These are phyloP conservation scores for Fundulus diaphanus DNA, from an alignment of 2,797 vertebrate species.

Conservation along the genomic window DNA sequence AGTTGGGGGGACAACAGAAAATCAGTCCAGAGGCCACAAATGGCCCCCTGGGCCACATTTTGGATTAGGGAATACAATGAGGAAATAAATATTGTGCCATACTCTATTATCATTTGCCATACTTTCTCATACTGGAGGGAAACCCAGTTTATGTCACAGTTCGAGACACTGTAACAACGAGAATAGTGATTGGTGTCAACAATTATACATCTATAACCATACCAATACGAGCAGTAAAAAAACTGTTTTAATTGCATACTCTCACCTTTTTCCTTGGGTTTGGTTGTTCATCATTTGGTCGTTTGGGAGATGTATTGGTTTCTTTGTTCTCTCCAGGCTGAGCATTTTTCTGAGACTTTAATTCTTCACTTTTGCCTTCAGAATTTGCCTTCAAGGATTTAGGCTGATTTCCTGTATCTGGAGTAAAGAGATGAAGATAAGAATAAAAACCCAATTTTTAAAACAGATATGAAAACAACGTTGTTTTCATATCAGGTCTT, in stretches of 20 bases:
- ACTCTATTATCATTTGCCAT: not conserved
- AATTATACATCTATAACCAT: not conserved
- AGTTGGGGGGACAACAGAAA: no score
- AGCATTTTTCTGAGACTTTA: not conserved
- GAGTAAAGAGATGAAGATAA: not conserved
- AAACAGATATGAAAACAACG: not conserved
- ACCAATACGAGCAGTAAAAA: not conserved
- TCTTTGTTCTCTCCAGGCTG: not conserved
- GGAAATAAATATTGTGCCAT: not conserved
- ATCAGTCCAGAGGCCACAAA: no score
- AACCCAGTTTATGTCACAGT: rapidly evolving
- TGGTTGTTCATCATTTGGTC: constrained; percentile 55
- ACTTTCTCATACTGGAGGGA: no score
- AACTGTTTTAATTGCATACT: not conserved
- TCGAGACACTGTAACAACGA: rapidly evolving
- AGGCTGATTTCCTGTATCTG: constrained; percentile 36
- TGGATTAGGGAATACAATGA: no score
- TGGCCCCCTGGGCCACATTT: no score
- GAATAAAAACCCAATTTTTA: not conserved
- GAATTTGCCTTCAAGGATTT: constrained; percentile 33
- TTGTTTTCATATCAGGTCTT: not conserved
- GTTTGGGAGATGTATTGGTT: constrained; percentile 52
- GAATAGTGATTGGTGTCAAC: not conserved
- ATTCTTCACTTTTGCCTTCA: constrained; percentile 26
- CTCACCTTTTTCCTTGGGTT: constrained; percentile 66